Evolutionary conservation across 2,797 vertebrate species (phyloP), one percentile per base, ranked within the genome.

Genomic region (Xiphophorus birchmanni): DNA sequence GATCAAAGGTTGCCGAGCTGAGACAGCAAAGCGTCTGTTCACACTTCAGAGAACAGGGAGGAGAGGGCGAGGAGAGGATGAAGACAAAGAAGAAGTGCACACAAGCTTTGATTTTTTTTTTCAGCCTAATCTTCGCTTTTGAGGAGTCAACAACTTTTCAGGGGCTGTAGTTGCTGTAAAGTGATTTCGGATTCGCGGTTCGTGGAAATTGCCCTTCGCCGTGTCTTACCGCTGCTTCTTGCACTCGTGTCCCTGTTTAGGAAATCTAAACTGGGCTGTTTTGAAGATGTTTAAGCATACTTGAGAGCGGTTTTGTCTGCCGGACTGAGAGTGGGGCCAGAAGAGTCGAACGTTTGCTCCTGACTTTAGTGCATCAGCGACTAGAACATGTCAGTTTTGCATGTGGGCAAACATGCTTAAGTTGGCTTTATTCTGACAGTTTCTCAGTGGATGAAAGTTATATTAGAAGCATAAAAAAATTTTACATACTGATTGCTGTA

Each of bases 1-100:
- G 90, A 93, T 94, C 91, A 92, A 92, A 92, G 91, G 91, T 89
- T 26, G 76, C 84, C 80, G 72, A 81, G 86, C 90, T 87, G 88
- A 92, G 90, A 89, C 89, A 90, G 90, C 90, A 81, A 85, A 88
- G 92, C 84, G 78, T 87, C 91, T 93, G 87, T 88, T 90, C 90
- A 76, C 87, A 88, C 86, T 89, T 91, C 83, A 89, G 75, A 88
- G 76, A 63, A 35, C 23, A 40, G 32, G 11, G 37, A 44, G 58
- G 17, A 63, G 50, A 47, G 65, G 48, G 72, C 3, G 29, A 15
- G 50, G 21, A 17, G 9, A 56, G 11, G 18, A 40, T 4, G 45
- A 60, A 7, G 26, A 63, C 18, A 29, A 17, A 45, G 35, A n/a
- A 74, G 80, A 78, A 84, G 67, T 74, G 76, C 73, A 78, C 71